Evolutionary conservation across 2,113 vertebrate species (phyloP).

Genomic region (Hemiprocne comata): DNA sequence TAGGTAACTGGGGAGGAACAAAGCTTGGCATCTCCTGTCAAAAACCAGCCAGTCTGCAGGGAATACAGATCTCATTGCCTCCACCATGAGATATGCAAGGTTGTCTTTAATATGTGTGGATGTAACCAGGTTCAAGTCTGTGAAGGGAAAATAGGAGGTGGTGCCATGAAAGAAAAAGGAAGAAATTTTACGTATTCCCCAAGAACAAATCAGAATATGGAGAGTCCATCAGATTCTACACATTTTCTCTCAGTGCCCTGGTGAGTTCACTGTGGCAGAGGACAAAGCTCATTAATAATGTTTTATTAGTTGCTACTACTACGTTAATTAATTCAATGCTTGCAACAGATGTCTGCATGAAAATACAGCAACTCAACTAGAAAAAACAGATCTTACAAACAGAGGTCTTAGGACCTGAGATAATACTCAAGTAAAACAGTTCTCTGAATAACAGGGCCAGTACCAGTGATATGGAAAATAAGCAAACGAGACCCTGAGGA

Average conservation of each 20-base stretch:
- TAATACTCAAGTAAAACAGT: conserved; percentile 54
- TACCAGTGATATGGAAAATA: neutral
- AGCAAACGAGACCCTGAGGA: conserved; percentile 32
- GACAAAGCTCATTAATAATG: conserved; percentile 52
- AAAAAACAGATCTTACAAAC: conserved; percentile 45
- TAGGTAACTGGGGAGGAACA: neutral
- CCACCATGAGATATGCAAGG: neutral
- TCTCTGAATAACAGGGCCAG: conserved; percentile 60
- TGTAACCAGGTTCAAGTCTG: neutral
- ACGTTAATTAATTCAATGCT: conserved; percentile 63
- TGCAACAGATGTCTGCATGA: conserved; percentile 63
- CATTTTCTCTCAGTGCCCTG: neutral
- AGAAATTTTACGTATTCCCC: neutral
- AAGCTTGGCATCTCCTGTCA: neutral
- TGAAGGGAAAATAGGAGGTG: neutral
- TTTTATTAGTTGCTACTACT: conserved; percentile 49
- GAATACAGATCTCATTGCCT: neutral
- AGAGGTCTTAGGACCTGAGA: conserved; percentile 51
- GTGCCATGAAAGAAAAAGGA: neutral
- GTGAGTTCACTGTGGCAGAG: conserved; percentile 30
- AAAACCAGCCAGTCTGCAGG: neutral
- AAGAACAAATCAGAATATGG: neutral
- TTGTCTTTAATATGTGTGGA: accelerated
- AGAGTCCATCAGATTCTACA: neutral
- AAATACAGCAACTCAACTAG: conserved; percentile 12